Conservation (phyloP, 2,888 invertebrate genomes). For the Lymantria dispar region DNA sequence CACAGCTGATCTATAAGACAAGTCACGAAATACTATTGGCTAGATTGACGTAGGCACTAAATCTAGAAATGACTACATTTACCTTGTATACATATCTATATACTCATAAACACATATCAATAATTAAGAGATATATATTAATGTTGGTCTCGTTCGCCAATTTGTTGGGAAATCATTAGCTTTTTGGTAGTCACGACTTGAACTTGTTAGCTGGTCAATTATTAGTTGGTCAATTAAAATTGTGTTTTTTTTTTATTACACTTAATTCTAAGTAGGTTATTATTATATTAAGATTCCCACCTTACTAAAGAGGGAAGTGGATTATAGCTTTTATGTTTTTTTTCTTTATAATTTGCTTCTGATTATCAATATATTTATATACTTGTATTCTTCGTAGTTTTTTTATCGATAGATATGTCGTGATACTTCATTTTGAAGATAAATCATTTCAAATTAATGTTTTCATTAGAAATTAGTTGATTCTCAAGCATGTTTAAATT, state of each 20-base stretch:
- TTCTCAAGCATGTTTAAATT: too few relatives aligned
- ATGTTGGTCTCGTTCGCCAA: not conserved
- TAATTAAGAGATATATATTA: not conserved
- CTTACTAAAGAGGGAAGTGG: too few relatives aligned
- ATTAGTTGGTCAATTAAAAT: not conserved
- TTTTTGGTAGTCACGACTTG: not conserved
- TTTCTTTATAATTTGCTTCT: too few relatives aligned
- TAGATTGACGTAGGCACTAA: slow-evolving; percentile 20
- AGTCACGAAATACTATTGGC: slow-evolving; percentile 27
- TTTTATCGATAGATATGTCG: too few relatives aligned
- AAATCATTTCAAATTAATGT: too few relatives aligned
- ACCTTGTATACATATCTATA: not conserved
- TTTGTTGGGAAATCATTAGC: not conserved
- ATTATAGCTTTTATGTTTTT: too few relatives aligned
- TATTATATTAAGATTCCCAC: too few relatives aligned
- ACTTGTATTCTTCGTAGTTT: too few relatives aligned
- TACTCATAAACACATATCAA: not conserved
- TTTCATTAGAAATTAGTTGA: too few relatives aligned
- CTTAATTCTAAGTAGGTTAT: too few relatives aligned
- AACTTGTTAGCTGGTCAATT: slow-evolving; percentile 8
- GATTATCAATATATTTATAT: too few relatives aligned
- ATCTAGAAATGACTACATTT: slow-evolving; percentile 22
- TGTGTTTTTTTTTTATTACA: not conserved
- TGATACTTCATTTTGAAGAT: too few relatives aligned
- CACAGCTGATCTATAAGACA: slow-evolving; percentile 9